Evolutionary conservation across 2,888 invertebrate genomes (phyloP), one percentile per base, ranked within the genome.

Genomic region (Phyto melanocephala): DNA sequence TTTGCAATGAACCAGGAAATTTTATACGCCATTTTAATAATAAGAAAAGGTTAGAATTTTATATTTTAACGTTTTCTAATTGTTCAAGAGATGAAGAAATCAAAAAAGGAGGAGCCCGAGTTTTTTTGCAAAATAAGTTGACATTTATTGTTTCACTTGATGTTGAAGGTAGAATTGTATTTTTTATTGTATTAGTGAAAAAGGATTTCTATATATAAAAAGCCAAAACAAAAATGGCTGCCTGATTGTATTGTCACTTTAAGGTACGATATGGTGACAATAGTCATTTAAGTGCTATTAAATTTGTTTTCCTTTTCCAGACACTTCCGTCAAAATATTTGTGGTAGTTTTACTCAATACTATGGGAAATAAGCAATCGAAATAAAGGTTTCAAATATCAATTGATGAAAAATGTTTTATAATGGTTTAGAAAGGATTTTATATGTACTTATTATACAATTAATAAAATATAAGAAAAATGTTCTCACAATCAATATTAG

Each of bases 91-190:
- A 56, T 8, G 13, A 28, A 56, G 37, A 42, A 7, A 22, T 7
- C 5, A 45, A 35, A 56, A 17, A 63, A 65, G 78, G 82, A 78
- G 78, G 63, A 78, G 75, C 42, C 63, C 62, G 8, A 17, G 33
- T 60, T 37, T 60, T 15, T 40, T 3, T 35, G 17, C 10, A 84
- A 85, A 85, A 85, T 85, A 40, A 84, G 86, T 85, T 84, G 85
- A 82, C 86, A 86, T 86, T 87, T 86, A 87, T 86, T 88, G 86
- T 87, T 87, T 86, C 87, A 87, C 86, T 87, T 88, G 87, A 85
- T 85, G 84, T 85, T 84, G 28, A 83, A 85, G 83, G 86, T 42
- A 42, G 52, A 45, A 62, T 62, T 17, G 37, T 76, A 42, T 60
- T 67, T 74, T 47, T 65, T 67, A 13, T n/a, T 42, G 15, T 56